Percentiles rank a stretch among this genome's conserved stretches.
Evolutionary conservation across 2,888 invertebrate genomes (phyloP).

Genomic region (Drosophila subsilvestris): DNA sequence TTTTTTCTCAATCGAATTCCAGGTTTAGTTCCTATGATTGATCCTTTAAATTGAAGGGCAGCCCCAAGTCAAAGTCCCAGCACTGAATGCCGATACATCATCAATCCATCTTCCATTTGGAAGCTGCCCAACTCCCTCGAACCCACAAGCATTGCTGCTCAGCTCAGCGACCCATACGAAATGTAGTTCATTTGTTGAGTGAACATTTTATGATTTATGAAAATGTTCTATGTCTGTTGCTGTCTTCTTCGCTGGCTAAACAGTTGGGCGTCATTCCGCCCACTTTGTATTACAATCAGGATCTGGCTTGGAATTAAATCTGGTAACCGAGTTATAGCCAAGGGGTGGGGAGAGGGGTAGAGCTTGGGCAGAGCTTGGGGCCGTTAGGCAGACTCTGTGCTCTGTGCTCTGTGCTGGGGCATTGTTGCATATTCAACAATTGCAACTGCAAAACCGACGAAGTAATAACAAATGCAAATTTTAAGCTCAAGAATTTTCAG

Average conservation of each 20-base stretch:
- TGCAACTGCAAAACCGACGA: constrained; percentile 67
- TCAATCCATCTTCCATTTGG: constrained; percentile 7
- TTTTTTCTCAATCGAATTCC: neutral
- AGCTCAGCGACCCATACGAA: constrained; percentile 16
- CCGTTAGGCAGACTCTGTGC: constrained; percentile 17
- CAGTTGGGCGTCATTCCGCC: constrained; percentile 44
- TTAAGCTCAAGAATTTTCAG: constrained; percentile 71
- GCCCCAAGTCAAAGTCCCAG: neutral
- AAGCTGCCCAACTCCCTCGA: neutral
- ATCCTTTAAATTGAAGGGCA: neutral
- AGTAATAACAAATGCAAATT: constrained; percentile 80
- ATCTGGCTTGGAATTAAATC: constrained; percentile 68
- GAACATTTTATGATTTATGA: constrained; percentile 66
- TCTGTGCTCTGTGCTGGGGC: constrained; percentile 27
- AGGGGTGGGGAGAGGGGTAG: neutral
- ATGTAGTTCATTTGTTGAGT: constrained; percentile 41
- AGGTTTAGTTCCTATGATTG: neutral
- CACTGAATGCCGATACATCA: constrained; percentile 9
- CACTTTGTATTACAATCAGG: constrained; percentile 72
- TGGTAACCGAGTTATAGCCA: constrained; percentile 49
- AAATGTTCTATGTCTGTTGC: constrained; percentile 32
- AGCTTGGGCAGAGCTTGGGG: neutral
- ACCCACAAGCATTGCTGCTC: constrained; percentile 6
- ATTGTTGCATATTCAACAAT: constrained; percentile 76
- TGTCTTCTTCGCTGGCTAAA: constrained; percentile 24